Conservation (phyloP, 1,140 invertebrate species). For the Drosophila kohkoa region DNA sequence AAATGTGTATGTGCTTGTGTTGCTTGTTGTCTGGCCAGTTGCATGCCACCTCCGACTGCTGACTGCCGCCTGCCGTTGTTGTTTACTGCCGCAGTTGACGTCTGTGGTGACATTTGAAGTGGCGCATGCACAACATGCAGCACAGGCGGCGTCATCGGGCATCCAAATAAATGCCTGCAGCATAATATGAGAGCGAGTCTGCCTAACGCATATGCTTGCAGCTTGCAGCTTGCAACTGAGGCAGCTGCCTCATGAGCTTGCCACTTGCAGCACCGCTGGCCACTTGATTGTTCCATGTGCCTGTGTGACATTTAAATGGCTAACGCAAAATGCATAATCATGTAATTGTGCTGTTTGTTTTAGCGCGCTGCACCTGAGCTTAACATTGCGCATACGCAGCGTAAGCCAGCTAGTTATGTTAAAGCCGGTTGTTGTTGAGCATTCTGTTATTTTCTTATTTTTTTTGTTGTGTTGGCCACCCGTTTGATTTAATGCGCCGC, state of each 20-base stretch:
- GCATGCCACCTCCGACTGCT: neutral
- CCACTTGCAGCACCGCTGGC: conserved; percentile 41
- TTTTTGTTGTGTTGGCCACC: conserved; percentile 29
- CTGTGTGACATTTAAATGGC: conserved; percentile 51
- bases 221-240: neutral
- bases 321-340: conserved; percentile 73
- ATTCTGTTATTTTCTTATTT: conserved; percentile 46
- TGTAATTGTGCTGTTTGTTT: conserved; percentile 53
- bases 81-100: conserved; percentile 63
- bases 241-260: conserved; percentile 48
- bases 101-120: conserved; percentile 77
- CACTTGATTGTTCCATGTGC: conserved; percentile 42
- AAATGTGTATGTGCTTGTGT: no score
- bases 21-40: conserved; percentile 46
- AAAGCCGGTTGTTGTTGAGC: neutral
- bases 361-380: conserved; percentile 53
- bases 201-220: neutral
- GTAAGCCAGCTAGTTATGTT: conserved; percentile 8
- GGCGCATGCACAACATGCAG: conserved; percentile 45
- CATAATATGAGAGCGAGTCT: conserved; percentile 10
- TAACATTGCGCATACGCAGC: conserved; percentile 64
- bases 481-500: conserved; percentile 76
- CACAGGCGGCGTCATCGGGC: conserved; percentile 23
- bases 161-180: conserved; percentile 66
- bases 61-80: conserved; percentile 43